These are phyloP conservation scores for Hoplostethus atlanticus DNA, from an alignment of 2,797 vertebrate genomes.

Conservation along the genomic window DNA sequence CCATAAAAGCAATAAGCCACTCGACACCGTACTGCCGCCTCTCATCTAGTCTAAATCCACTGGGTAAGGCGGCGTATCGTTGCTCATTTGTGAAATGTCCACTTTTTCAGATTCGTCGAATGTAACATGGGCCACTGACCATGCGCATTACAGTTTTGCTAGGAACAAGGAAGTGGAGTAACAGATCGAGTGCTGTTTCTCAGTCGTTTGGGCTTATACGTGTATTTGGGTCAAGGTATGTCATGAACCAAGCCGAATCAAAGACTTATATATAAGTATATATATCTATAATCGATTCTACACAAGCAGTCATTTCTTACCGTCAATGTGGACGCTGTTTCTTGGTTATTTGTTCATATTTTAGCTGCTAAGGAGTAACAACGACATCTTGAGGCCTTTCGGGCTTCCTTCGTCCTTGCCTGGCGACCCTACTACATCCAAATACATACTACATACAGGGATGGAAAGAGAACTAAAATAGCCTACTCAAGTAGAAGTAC, in stretches of 20 bases:
- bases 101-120: no score
- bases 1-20: no score
- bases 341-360: not conserved
- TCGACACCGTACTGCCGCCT: no score
- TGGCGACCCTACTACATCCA: not conserved
- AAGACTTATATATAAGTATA: no score
- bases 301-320: not conserved
- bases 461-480: no score
- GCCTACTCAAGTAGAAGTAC: no score
- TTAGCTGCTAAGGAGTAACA: slow-evolving; percentile 4
- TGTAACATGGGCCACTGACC: slow-evolving; percentile 2
- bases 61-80: no score
- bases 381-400: slow-evolving; percentile 39
- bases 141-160: slow-evolving; percentile 22
- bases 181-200: not conserved
- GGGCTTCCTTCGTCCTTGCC: not conserved
- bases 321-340: not conserved
- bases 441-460: no score
- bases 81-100: no score
- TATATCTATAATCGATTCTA: no score
- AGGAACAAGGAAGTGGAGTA: slow-evolving; percentile 51
- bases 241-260: not conserved
- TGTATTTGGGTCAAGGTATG: slow-evolving; percentile 37
- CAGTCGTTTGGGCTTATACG: not conserved
- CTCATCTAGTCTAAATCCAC: no score